These are phyloP conservation scores for Galerucella calmariensis DNA, from an alignment of 2,888 invertebrate species.

Conservation along the genomic window DNA sequence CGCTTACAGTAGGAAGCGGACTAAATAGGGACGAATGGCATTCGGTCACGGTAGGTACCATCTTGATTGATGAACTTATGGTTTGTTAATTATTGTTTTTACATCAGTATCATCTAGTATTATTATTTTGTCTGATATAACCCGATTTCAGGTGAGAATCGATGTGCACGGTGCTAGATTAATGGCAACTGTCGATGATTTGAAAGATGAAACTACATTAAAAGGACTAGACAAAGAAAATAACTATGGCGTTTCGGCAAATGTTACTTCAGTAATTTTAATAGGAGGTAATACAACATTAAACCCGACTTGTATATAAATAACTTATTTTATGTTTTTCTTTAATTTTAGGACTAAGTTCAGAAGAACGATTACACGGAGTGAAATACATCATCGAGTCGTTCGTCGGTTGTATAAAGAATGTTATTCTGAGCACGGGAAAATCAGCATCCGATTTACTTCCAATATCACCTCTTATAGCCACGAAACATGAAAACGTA, in stretches of 20 bases:
- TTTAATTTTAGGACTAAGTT: constrained; percentile 76
- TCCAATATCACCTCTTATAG: constrained; percentile 84
- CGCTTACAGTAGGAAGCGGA: constrained; percentile 87
- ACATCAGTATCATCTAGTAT: too few species aligned
- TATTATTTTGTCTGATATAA: too few species aligned
- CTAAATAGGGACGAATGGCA: constrained; percentile 92
- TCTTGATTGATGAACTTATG: too few species aligned
- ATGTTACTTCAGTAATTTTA: constrained; percentile 87
- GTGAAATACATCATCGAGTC: constrained; percentile 94
- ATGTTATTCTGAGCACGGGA: constrained; percentile 86
- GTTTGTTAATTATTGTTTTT: too few species aligned
- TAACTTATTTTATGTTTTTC: too few species aligned
- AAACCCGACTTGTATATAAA: too few species aligned
- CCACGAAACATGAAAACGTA: constrained; percentile 89
- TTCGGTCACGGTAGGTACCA: constrained; percentile 76
- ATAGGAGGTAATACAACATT: constrained; percentile 76
- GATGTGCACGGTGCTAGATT: constrained; percentile 88
- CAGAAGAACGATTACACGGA: constrained; percentile 88
- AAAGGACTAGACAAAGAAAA: constrained; percentile 85
- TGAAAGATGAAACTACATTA: constrained; percentile 83
- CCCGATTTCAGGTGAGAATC: constrained; percentile 73
- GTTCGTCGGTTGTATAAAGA: constrained; percentile 91
- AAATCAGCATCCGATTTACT: constrained; percentile 86
- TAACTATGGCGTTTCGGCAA: constrained; percentile 87
- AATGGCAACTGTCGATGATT: constrained; percentile 86